Base-by-base conservation (phyloP, 2,113 vertebrate species). In the Bubo blakistoni region DNA sequence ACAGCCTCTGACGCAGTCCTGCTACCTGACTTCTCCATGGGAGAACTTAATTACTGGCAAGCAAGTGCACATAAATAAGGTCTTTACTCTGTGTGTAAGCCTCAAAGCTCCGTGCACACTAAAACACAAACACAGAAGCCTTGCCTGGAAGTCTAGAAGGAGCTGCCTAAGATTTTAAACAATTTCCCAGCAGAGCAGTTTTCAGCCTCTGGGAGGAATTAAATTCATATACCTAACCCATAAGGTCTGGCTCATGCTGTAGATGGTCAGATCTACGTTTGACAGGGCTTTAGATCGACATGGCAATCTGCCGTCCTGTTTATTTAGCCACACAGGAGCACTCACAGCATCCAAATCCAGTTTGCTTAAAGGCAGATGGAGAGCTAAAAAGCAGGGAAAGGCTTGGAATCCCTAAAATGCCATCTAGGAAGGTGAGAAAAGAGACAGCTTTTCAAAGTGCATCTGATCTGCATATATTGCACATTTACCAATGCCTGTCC, bases 391-490 rank as follows among this genome's bases (percentile, higher is more conserved):
- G 52, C 13, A 46, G 40, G 42, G 14, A 90, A 92, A 65, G 66
- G 46, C 22, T 87, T 70, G 55, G 49, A 90, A 92, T 90, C 65
- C 27, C 57, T 81, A 44, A 90, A 78, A n/a, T 67, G 47, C 71
- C 4, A 2, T 86, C 82, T 90, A 78, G 77, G 38, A 94, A 97
- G 89, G 89, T 83, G 92, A 90, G 87, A 95, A 92, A 91, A 86
- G 65, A 87, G 22, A 57, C 81, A 80, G 51, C 70, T 82, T 87
- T 92, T 94, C 51, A 34, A 77, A 94, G 62, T 6, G 42, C 42
- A 70, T 38, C 74, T 36, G 30, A 80, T 88, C 83, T 62, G 21
- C 72, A 40, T 42, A 17, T 22, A 76, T 8, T 30, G 46, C 52
- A n/a, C 15, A 24, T 66, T 71, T 69, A 72, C 32, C 4, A 16